Conservation (phyloP, 2,113 vertebrate genomes). For the Spea bombifrons region DNA sequence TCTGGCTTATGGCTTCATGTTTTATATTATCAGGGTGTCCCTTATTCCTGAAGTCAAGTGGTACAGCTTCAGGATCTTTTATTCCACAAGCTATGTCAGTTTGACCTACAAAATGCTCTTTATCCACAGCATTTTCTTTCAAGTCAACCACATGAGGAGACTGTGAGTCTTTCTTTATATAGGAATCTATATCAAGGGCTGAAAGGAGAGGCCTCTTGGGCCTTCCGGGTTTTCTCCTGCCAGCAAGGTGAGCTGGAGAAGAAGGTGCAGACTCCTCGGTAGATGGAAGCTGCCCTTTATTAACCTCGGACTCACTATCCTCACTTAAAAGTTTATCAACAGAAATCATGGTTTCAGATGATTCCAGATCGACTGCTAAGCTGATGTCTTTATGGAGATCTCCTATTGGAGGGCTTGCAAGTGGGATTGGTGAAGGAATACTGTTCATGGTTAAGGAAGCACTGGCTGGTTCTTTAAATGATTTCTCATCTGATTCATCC, state of each 20-base stretch:
- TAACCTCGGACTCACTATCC: conserved; percentile 52
- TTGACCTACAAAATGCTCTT: conserved; percentile 61
- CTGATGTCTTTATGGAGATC: conserved; percentile 58
- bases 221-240: conserved; percentile 80
- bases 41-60: conserved; percentile 82
- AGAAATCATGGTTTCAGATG: conserved; percentile 56
- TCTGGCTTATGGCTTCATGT: conserved; percentile 57
- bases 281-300: conserved; percentile 58
- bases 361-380: conserved; percentile 56
- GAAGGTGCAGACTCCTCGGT: conserved; percentile 54
- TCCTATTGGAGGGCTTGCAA: conserved; percentile 58
- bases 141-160: conserved; percentile 54
- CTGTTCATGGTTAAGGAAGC: conserved; percentile 57
- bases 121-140: conserved; percentile 57
- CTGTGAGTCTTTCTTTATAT: conserved; percentile 59
- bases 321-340: conserved; percentile 60
- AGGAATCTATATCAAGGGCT: conserved; percentile 64
- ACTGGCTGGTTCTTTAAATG: conserved; percentile 78
- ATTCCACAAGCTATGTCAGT: conserved; percentile 67
- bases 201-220: conserved; percentile 67
- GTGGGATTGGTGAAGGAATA: conserved; percentile 61
- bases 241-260: conserved; percentile 55
- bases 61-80: conserved; percentile 71
- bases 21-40: conserved; percentile 53
- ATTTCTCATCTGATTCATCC: conserved; percentile 76